Base-by-base conservation (phyloP, 2,888 invertebrate species). In the Myopa testacea region DNA sequence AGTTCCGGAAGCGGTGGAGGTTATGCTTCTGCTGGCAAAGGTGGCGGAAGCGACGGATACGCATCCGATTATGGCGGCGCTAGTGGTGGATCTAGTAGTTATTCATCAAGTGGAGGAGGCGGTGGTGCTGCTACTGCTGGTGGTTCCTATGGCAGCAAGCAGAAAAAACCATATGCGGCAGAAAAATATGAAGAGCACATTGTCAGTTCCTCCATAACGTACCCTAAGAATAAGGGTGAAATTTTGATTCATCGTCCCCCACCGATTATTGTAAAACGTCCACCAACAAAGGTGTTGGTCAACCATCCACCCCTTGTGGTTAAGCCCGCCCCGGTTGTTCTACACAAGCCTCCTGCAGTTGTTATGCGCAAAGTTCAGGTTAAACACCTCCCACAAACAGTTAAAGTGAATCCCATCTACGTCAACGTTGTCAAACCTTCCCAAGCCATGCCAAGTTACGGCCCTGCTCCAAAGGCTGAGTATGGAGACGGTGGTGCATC, bases 281-380 rank as follows among this genome's bases (percentile, higher is more conserved):
- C 89, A 79, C 88, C 89, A 79, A 89, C 89, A 79, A 86, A 85
- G 81, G 88, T 89, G 71, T 78, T 88, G 78, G 88, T 89, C 72
- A 88, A 88, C 75, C 89, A 89, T 82, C 87, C 88, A 52, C 89
- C 89, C 84, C 81, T 89, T 78, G 87, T 89, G 63, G 88, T 89
- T 34, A 88, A 87, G 82, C 89, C 89, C 75, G 88, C 88, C 19
- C 89, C 89, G 80, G 88, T 89, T 81, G 87, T 89, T 75, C 83
- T 89, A 26, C 89, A 89, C 84, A 88, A 87, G 80, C 89, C 89
- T n/a, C 88, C 88, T 83, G 86, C 88, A 84, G 86, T 87, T n/a
- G 86, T 89, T 3, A 80, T 88, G 63, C 88, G 88, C 81, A 88
- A 87, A 83, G 86, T 88, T 60, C 84, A 84, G 78, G 84, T 88